phyloP scores from a whole-genome alignment of 2,797 vertebrate species.

The Sphenopsis melanotis region DNA sequence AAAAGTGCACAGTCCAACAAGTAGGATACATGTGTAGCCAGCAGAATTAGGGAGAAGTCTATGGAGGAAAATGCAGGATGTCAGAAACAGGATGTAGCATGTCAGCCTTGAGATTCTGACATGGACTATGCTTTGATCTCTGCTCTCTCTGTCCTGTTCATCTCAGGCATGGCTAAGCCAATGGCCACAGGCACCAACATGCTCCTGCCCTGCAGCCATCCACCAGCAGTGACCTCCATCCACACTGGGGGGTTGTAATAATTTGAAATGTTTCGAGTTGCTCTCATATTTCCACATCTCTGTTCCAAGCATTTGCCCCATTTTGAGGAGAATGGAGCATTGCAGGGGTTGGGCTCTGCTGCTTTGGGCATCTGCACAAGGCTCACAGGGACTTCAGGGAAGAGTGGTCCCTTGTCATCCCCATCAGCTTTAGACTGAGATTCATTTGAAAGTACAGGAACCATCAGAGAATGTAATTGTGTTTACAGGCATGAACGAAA shows the following conservation, averaged over 20 bases:
- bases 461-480: background rate
- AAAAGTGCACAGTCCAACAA: background rate
- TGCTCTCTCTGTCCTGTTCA: background rate
- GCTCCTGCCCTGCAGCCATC: background rate
- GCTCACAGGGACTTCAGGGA: background rate
- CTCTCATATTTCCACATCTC: background rate
- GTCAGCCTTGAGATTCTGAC: background rate
- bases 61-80: background rate
- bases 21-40: background rate
- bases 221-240: background rate
- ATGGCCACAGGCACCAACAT: background rate
- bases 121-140: background rate
- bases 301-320: background rate
- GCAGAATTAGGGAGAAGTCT: background rate
- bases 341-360: rapidly evolving
- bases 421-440: background rate
- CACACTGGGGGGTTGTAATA: rapidly evolving
- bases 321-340: background rate
- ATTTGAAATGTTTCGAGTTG: rapidly evolving
- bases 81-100: background rate
- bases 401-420: background rate
- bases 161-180: background rate
- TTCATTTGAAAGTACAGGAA: background rate
- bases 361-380: background rate
- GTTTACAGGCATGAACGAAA: background rate